Conservation (phyloP, 2,113 vertebrate species). For the Sphaerodactylus townsendi region DNA sequence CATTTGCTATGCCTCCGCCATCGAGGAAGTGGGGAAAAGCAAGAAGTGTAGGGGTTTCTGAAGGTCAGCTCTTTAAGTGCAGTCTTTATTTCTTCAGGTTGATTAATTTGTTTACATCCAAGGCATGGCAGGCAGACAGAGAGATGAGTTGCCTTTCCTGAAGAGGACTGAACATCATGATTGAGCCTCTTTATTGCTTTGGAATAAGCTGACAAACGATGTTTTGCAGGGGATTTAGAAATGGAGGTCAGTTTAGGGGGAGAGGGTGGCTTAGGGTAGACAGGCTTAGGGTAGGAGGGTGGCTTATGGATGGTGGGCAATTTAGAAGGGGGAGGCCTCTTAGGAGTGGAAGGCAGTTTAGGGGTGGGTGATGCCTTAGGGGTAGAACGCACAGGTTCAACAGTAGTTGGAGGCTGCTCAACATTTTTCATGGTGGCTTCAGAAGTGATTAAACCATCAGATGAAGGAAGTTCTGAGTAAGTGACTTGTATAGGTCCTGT, state of each 20-base stretch:
- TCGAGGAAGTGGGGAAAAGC: slow-evolving; percentile 3
- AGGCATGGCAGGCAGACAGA: slow-evolving; percentile 32
- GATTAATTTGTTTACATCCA: not conserved
- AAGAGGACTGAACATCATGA: slow-evolving; percentile 66
- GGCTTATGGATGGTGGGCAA: not conserved
- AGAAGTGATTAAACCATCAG: slow-evolving; percentile 21
- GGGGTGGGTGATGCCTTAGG: slow-evolving; percentile 46
- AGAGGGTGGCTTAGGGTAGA: not conserved
- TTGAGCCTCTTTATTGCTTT: slow-evolving; percentile 59
- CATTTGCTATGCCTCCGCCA: slow-evolving; percentile 25
- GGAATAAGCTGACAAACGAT: slow-evolving; percentile 61
- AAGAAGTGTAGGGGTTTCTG: not conserved
- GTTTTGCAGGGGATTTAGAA: slow-evolving; percentile 60
- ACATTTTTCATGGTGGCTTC: slow-evolving; percentile 36
- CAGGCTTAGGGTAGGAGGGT: too few relatives aligned
- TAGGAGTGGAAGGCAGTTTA: slow-evolving; percentile 41
- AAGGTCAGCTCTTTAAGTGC: slow-evolving; percentile 24
- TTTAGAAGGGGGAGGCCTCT: slow-evolving; percentile 33
- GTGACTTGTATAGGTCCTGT: slow-evolving; percentile 15
- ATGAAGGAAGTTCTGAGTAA: slow-evolving; percentile 36
- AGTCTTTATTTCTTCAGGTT: slow-evolving; percentile 51
- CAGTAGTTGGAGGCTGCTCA: slow-evolving; percentile 43
- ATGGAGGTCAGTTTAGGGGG: not conserved
- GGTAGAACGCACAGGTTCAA: slow-evolving; percentile 44
- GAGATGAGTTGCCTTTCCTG: slow-evolving; percentile 64